Evolutionary conservation across 2,113 vertebrate species (phyloP), one percentile per base, ranked within the genome.

Genomic region (Trematocara nigrifrons): DNA sequence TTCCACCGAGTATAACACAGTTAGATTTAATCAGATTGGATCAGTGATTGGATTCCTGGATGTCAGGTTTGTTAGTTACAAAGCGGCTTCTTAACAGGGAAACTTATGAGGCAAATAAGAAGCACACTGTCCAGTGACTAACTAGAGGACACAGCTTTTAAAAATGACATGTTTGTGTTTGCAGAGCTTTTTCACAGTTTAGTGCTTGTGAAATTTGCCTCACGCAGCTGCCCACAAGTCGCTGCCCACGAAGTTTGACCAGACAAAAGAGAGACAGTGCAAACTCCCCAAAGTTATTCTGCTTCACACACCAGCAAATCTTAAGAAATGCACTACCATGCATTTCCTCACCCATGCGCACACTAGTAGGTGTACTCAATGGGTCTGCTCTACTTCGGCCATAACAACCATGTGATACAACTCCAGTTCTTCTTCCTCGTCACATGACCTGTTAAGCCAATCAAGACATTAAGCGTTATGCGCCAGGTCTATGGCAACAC

Each of bases 401-500:
- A 96, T 93, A 96, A 97, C 97, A 96, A 97, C 91, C 97, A 97
- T 45, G 53, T 97, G 96, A 97, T 96, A 97, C 33, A 97, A 92
- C 64, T 96, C 95, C 88, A 96, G 93, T 88, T 96, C 97, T 82
- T 95, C 96, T 8, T 97, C 97, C 95, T 98, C 97, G 95, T 97
- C 98, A 97, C 93, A 97, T 95, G 97, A 98, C 97, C 99, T 99
- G 98, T 52, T 95, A 95, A 96, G 96, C 95, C 81, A 96, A 93
- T 94, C 59, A 95, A 91, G 16, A 95, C 85, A 80, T 93, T 83
- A 22, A 87, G 57, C 2, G 5, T 10, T 3, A 53, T 69, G 82
- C 18, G 38, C 6, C 20, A 84, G 40, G 22, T 80, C 42, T 81
- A 61, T 1, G 51, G 64, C 22, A 31, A 79, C 51, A 22, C 20